Percentiles rank a stretch among this genome's conserved stretches.
Conservation (phyloP, 1,140 invertebrate species). For the Hylyphantes graminicola region DNA sequence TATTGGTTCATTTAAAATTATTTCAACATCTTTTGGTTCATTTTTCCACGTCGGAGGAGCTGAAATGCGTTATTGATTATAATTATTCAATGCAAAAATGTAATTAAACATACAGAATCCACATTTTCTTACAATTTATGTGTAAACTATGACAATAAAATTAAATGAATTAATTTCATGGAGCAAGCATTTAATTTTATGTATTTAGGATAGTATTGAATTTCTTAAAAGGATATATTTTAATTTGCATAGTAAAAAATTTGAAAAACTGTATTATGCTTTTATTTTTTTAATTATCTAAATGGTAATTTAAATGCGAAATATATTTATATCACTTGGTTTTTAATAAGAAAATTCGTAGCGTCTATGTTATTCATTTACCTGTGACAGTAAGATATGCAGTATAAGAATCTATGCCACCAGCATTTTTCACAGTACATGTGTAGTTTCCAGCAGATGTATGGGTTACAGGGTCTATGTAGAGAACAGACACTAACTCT, state of each 20-base stretch:
- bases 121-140: not conserved
- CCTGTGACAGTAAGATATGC: constrained; percentile 8
- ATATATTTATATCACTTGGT: not conserved
- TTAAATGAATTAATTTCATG: not conserved
- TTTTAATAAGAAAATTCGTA: not conserved
- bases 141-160: not conserved
- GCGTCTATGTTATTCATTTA: not conserved
- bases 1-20: constrained; percentile 83
- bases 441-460: constrained; percentile 35
- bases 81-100: not conserved
- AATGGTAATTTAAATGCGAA: too few relatives aligned
- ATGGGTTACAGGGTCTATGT: constrained; percentile 11
- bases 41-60: constrained; percentile 87
- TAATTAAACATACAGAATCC: not conserved
- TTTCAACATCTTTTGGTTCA: constrained; percentile 87
- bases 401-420: constrained; percentile 6
- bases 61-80: constrained; percentile 71
- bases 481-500: constrained; percentile 15
- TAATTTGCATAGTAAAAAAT: too few relatives aligned
- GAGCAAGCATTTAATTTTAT: too few relatives aligned
- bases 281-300: too few relatives aligned
- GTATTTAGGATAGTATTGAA: too few relatives aligned
- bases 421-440: constrained; percentile 16
- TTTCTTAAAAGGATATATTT: too few relatives aligned
- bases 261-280: too few relatives aligned